phyloP scores from a whole-genome alignment of 2,888 invertebrate species.

The Volucella zonaria region DNA sequence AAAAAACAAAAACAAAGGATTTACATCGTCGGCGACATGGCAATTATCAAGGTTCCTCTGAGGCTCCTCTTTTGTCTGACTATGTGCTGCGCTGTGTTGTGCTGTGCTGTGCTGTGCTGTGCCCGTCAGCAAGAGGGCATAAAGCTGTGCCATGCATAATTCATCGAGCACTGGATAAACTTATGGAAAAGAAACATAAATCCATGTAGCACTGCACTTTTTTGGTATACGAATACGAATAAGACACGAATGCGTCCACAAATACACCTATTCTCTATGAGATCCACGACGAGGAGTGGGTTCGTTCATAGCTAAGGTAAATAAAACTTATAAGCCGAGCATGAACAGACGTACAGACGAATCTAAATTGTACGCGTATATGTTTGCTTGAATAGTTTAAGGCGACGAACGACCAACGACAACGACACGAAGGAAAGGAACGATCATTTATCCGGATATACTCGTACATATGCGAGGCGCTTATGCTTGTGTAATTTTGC shows the following conservation, averaged over 20 bases:
- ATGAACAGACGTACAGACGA: slow-evolving; percentile 14
- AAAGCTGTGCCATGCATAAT: slow-evolving; percentile 70
- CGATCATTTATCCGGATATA: slow-evolving; percentile 58
- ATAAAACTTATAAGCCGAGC: slow-evolving; percentile 30
- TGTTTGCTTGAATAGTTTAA: no score
- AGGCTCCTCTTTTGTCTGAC: slow-evolving; percentile 40
- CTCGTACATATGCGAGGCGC: slow-evolving; percentile 54
- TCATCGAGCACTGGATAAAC: slow-evolving; percentile 41
- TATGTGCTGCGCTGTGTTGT: slow-evolving; percentile 3
- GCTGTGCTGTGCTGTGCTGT: background rate
- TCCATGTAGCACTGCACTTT: slow-evolving; percentile 59
- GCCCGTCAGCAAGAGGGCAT: slow-evolving; percentile 42
- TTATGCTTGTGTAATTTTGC: slow-evolving; percentile 67
- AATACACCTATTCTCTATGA: no score
- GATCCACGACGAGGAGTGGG: background rate
- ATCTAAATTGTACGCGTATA: no score
- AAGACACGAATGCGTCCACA: no score
- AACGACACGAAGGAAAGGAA: slow-evolving; percentile 12
- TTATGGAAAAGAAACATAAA: slow-evolving; percentile 46
- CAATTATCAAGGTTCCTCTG: slow-evolving; percentile 55
- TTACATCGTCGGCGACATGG: slow-evolving; percentile 51
- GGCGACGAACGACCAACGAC: background rate
- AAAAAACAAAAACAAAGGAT: slow-evolving; percentile 38
- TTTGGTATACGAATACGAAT: slow-evolving; percentile 1
- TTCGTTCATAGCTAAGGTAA: slow-evolving; percentile 44